Conservation (phyloP, 2,888 invertebrate species). For the Morpho achilles region DNA sequence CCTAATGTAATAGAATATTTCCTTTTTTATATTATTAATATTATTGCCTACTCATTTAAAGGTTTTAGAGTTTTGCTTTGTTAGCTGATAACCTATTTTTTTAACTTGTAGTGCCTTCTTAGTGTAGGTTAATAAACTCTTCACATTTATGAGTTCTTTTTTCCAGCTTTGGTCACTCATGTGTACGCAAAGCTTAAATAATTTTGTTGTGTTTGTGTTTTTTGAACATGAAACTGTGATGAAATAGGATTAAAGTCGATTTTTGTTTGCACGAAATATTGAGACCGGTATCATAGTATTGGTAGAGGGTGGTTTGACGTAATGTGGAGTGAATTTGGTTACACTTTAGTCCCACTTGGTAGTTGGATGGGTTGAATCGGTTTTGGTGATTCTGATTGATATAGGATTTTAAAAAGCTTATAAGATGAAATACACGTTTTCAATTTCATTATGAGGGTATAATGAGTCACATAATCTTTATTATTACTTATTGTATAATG, state of each 20-base stretch:
- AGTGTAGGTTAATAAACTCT: no score
- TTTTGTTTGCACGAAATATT: constrained; percentile 2
- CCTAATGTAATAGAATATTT: no score
- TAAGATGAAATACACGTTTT: no score
- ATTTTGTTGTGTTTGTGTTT: constrained; percentile 10
- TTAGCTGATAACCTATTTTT: no score
- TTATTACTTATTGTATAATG: no score
- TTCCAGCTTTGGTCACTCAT: constrained; percentile 8
- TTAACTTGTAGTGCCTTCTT: no score
- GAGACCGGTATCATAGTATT: neutral
- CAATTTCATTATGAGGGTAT: no score
- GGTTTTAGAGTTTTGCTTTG: no score
- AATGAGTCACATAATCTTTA: no score
- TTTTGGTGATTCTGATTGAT: neutral
- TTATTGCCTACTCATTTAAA: no score
- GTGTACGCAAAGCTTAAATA: constrained; percentile 10
- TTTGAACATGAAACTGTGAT: neutral
- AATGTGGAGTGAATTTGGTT: neutral
- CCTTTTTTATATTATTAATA: no score
- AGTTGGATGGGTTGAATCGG: neutral
- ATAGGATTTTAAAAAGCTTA: neutral
- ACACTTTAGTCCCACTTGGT: neutral
- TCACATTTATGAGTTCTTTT: neutral
- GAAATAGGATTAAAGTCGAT: no score
- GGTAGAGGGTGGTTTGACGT: constrained; percentile 2